Base-by-base conservation (phyloP, 2,888 invertebrate species). In the Apamea anceps region DNA sequence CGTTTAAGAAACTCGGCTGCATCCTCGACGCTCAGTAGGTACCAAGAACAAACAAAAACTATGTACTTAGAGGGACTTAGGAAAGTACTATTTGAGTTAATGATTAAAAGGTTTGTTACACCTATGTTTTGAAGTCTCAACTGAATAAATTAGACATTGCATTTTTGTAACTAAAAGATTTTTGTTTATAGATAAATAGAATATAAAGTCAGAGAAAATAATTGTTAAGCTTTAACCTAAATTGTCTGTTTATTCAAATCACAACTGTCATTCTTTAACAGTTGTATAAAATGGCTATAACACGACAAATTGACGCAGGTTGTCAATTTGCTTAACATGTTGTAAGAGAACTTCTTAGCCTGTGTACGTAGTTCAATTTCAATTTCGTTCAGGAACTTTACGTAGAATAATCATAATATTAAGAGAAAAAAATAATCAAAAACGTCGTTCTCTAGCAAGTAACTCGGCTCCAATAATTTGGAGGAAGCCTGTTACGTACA, bases 1-100 rank as follows among this genome's bases (percentile, higher is more conserved):
- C 91, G 91, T 88, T 92, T 89, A 91, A 91, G 91, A 91, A 93
- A 92, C 87, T 73, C 57, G 45, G 79, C 81, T 80, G 79, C 81
- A 77, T 82, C 68, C 77, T 54, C 65, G 60, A 45, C 68, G 66
- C 77, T 79, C 72, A 37, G 72, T 51, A 74, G 48, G 42, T 42
- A 42, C 71, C 81, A 65, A 62, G 32, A 67, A 73, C 74, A 75
- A 85, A 78, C 83, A 75, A 77, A 85, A 84, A 72, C 77, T 86
- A 65, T 48, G n/a, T 72, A 74, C 45, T 25, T 72, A 63, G 60
- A 28, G 25, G 15, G 71, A 67, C 60, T 57, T 79, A 79, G 45
- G 68, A 62, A 77, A 75, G 68, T 79, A 66, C 62, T 86, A 88
- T 90, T 89, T 89, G 72, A 85, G 72, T 82, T 76, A n/a, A 72